phyloP scores from a whole-genome alignment of 92 coral and sea anemone genomes.

The Micromussa lordhowensis region DNA sequence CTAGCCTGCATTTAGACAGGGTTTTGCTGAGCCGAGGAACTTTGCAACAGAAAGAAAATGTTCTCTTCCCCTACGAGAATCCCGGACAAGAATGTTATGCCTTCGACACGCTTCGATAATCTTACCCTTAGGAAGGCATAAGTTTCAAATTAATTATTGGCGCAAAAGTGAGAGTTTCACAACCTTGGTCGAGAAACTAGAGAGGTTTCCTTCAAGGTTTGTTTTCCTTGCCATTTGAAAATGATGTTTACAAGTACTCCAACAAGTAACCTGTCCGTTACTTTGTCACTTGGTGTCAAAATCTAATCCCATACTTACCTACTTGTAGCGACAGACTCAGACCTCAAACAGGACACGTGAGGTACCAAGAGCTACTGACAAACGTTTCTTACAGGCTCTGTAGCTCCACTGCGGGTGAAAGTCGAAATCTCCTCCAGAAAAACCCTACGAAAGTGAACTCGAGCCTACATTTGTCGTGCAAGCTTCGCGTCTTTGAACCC shows the following conservation, averaged over 20 bases:
- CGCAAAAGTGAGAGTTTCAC: neutral
- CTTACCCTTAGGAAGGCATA: neutral
- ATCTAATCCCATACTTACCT: neutral
- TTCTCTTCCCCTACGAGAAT: too few species aligned
- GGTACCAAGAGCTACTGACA: neutral
- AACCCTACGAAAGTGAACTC: neutral
- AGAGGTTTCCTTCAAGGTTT: neutral
- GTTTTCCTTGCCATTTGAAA: neutral
- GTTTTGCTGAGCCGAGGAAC: neutral
- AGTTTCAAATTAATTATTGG: neutral
- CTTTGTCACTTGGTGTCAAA: neutral
- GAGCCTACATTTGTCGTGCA: neutral
- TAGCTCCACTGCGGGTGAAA: neutral
- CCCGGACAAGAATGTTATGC: neutral
- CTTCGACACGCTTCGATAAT: neutral
- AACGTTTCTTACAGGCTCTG: neutral
- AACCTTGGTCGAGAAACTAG: neutral
- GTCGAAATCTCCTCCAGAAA: neutral
- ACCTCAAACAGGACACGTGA: neutral
- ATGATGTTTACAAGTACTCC: neutral
- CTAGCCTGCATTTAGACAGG: neutral
- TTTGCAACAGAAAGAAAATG: neutral
- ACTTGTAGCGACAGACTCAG: neutral
- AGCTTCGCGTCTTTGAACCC: neutral
- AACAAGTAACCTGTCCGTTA: neutral